A percentile compares a stretch with the other conserved stretches of the same genome.
These are phyloP conservation scores for Chironomus tentans DNA, from an alignment of 2,888 invertebrate genomes.

Conservation along the genomic window DNA sequence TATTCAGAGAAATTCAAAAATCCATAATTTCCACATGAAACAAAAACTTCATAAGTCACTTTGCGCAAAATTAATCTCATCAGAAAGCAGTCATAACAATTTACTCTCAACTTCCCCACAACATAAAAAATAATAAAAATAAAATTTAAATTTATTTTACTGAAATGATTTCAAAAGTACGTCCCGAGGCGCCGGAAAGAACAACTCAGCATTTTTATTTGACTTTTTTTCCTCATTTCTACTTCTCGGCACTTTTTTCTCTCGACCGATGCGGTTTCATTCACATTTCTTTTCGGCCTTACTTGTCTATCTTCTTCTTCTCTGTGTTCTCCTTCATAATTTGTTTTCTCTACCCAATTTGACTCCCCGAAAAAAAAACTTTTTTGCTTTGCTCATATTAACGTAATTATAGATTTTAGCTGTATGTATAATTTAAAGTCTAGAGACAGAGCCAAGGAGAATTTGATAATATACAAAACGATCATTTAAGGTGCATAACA, in stretches of 20 bases:
- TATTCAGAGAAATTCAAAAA: too few relatives aligned
- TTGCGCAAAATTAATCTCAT: too few relatives aligned
- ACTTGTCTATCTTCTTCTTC: not conserved
- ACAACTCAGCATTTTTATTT: conserved; percentile 23
- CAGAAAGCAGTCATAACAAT: too few relatives aligned
- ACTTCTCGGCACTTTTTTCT: not conserved
- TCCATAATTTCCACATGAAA: too few relatives aligned
- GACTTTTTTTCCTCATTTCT: not conserved
- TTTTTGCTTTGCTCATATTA: conserved; percentile 23
- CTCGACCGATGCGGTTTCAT: conserved; percentile 2
- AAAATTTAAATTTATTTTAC: not conserved
- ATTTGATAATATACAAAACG: conserved; percentile 7
- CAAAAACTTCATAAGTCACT: too few relatives aligned
- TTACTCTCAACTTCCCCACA: too few relatives aligned
- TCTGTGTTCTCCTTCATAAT: not conserved
- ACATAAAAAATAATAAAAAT: not conserved
- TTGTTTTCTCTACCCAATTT: conserved; percentile 8
- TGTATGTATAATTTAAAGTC: conserved; percentile 11
- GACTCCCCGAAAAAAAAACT: not conserved
- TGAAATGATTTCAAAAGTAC: not conserved
- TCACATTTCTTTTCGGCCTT: not conserved
- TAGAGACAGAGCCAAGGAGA: not conserved
- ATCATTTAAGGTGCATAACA: conserved; percentile 18
- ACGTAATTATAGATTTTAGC: conserved; percentile 26
- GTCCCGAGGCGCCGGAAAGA: conserved; percentile 24